Evolutionary conservation across 2,113 vertebrate genomes (phyloP).

Genomic region (Urocynchramus pylzowi): DNA sequence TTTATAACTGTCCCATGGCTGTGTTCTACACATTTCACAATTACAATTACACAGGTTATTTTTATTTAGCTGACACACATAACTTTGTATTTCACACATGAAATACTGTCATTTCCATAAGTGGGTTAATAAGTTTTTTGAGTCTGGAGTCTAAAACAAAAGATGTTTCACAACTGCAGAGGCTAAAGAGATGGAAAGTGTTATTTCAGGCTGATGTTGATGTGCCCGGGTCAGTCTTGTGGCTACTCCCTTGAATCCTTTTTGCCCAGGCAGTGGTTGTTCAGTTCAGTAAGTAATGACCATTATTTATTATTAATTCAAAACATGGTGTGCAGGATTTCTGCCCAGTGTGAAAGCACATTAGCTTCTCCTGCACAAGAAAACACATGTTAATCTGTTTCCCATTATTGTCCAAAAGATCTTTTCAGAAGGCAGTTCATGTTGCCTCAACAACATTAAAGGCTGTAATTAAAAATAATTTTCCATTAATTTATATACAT

Average conservation of each 20-base stretch:
- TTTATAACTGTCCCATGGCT: too few species aligned
- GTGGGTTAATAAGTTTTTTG: not conserved
- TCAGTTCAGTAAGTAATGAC: not conserved
- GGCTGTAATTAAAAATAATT: slow-evolving; percentile 20
- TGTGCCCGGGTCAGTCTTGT: not conserved
- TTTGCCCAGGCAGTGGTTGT: not conserved
- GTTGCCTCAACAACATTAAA: not conserved
- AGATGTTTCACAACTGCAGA: not conserved
- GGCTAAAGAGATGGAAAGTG: not conserved
- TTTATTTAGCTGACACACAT: too few species aligned
- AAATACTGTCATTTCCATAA: not conserved
- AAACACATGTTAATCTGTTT: slow-evolving; percentile 35
- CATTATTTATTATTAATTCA: slow-evolving; percentile 32
- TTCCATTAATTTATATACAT: slow-evolving; percentile 19
- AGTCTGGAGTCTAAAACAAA: not conserved
- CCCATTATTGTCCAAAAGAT: slow-evolving; percentile 29
- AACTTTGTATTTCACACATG: too few species aligned
- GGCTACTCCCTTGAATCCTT: not conserved
- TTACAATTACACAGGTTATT: too few species aligned
- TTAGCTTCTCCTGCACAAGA: slow-evolving; percentile 5
- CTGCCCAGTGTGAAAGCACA: not conserved
- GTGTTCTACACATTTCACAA: too few species aligned
- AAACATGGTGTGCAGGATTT: not conserved
- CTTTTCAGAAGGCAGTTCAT: not conserved
- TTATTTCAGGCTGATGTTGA: not conserved